These are phyloP conservation scores for Hetaerina titia DNA, from an alignment of 2,888 invertebrate species.

Conservation along the genomic window DNA sequence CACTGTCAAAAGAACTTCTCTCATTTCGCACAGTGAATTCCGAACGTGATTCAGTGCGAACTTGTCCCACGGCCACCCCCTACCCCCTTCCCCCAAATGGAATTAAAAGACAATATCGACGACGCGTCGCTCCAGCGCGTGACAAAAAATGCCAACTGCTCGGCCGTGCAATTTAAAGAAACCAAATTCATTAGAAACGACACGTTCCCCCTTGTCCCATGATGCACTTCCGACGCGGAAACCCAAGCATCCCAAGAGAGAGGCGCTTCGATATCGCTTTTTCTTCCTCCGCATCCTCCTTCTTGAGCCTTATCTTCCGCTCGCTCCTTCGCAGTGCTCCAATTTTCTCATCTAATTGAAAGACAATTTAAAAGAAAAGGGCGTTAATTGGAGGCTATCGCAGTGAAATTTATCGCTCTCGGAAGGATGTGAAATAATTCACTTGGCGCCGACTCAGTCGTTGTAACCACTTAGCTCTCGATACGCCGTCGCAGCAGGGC, in stretches of 20 bases:
- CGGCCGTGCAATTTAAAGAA: no score
- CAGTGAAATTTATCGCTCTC: not conserved
- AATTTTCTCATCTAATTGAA: slow-evolving; percentile 5
- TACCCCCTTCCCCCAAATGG: not conserved
- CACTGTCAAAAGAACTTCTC: not conserved
- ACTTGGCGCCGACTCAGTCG: slow-evolving; percentile 2
- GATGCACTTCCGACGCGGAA: not conserved
- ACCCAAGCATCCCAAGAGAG: not conserved
- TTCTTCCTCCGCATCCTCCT: not conserved
- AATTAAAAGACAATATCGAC: not conserved
- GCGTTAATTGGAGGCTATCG: not conserved
- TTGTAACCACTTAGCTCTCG: slow-evolving; percentile 1
- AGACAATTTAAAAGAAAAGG: not conserved
- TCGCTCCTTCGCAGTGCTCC: not conserved
- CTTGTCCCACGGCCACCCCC: not conserved
- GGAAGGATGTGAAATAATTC: slow-evolving; percentile 1
- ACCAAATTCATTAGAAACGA: not conserved
- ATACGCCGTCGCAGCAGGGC: not conserved
- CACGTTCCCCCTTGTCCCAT: not conserved
- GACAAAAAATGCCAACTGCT: not conserved
- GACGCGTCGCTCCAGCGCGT: not conserved
- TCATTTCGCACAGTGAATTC: not conserved
- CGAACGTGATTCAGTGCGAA: not conserved
- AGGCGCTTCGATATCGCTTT: not conserved
- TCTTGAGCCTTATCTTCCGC: not conserved